Conservation (phyloP, 2,888 invertebrate species). For the Trachelus tabidus region DNA sequence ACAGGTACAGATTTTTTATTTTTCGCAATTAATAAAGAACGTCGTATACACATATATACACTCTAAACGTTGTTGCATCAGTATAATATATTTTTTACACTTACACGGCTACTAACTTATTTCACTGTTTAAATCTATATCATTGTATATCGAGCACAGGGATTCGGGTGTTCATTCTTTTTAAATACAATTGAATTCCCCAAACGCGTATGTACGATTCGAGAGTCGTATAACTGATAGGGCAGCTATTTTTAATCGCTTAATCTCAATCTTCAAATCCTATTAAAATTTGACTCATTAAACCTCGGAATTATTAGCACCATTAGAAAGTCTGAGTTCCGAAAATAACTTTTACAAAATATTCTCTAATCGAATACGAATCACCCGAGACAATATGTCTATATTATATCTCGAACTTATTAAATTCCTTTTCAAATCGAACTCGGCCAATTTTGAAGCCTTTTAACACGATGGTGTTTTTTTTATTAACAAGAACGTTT, state of each 20-base stretch:
- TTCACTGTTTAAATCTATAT: not conserved
- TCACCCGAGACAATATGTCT: not conserved
- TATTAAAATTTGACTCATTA: not conserved
- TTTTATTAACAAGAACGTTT: not conserved
- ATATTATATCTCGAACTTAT: not conserved
- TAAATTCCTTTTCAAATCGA: not conserved
- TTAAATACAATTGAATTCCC: not conserved
- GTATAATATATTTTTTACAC: constrained; percentile 10
- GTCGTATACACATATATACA: constrained; percentile 27
- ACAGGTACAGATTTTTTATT: constrained; percentile 24
- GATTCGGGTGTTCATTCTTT: too few species aligned
- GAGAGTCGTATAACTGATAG: not conserved
- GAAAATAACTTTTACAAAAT: not conserved
- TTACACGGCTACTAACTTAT: not conserved
- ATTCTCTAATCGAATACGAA: not conserved
- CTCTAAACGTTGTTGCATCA: constrained; percentile 12
- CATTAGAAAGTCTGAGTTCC: not conserved
- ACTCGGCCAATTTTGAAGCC: not conserved
- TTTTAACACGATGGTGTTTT: not conserved
- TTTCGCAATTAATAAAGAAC: constrained; percentile 26
- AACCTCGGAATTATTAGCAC: not conserved
- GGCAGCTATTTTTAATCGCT: not conserved
- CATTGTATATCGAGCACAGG: too few species aligned
- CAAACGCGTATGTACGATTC: not conserved
- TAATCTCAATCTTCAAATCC: not conserved